Evolutionary conservation across 2,888 invertebrate genomes (phyloP).

Genomic region (Thumatha senex): DNA sequence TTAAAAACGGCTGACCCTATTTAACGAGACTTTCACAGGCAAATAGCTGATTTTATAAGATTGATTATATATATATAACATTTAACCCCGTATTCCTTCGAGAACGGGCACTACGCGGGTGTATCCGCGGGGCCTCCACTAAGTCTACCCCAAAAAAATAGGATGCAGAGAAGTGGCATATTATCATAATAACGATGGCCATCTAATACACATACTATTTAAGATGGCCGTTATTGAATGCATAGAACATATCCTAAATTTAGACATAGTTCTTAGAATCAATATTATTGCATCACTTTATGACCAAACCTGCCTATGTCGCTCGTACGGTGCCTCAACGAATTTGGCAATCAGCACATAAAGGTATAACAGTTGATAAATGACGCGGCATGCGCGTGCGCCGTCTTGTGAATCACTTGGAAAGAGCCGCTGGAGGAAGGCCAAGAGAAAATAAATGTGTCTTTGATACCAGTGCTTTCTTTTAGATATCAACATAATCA

Average conservation of each 20-base stretch:
- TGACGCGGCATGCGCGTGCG: slow-evolving; percentile 9
- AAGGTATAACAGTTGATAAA: slow-evolving; percentile 23
- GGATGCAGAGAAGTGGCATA: too few relatives aligned
- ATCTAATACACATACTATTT: background rate
- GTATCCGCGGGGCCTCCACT: too few relatives aligned
- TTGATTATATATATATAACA: too few relatives aligned
- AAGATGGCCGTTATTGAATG: background rate
- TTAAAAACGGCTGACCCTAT: too few relatives aligned
- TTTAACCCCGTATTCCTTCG: too few relatives aligned
- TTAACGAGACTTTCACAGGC: too few relatives aligned
- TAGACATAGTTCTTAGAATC: slow-evolving; percentile 5
- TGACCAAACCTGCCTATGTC: slow-evolving; percentile 11
- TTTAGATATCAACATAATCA: slow-evolving; percentile 1
- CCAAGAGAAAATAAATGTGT: slow-evolving; percentile 30
- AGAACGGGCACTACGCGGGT: too few relatives aligned
- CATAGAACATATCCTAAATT: background rate
- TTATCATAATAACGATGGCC: too few relatives aligned
- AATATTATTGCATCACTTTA: slow-evolving; percentile 11
- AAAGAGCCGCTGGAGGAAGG: slow-evolving; percentile 23
- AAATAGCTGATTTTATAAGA: too few relatives aligned
- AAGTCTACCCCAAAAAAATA: too few relatives aligned
- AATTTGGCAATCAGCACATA: slow-evolving; percentile 37
- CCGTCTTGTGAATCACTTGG: slow-evolving; percentile 19
- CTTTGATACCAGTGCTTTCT: slow-evolving; percentile 16
- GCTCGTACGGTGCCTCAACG: slow-evolving; percentile 13